Evolutionary conservation across 2,888 invertebrate species (phyloP).

Genomic region (Lutraria lutraria): DNA sequence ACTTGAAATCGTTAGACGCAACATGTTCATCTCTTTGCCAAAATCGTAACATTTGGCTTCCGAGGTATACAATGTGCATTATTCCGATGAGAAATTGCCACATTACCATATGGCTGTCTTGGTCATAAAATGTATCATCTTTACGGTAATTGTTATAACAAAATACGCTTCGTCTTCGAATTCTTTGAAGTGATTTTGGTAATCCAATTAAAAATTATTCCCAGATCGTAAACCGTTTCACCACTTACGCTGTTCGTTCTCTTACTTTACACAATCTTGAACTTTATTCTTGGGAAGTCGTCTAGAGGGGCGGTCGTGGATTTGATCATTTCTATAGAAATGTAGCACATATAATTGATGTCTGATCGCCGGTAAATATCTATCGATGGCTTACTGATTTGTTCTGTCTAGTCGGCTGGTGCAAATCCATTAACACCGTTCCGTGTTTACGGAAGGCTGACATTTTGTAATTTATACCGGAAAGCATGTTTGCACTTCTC

Average conservation of each 20-base stretch:
- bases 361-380: no score
- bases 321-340: no score
- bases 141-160: not conserved
- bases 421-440: no score
- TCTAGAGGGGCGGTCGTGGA: not conserved
- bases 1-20: not conserved
- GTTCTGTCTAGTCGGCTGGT: no score
- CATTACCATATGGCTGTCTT: not conserved
- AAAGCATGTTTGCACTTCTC: no score
- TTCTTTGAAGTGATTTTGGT: not conserved
- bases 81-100: not conserved
- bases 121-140: not conserved
- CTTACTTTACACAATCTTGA: not conserved
- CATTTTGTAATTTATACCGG: no score
- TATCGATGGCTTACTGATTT: no score
- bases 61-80: constrained; percentile 7
- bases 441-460: no score
- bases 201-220: not conserved
- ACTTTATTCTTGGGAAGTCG: not conserved
- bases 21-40: not conserved
- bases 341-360: no score
- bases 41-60: constrained; percentile 1
- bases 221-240: not conserved
- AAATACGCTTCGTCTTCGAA: not conserved
- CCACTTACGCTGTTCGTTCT: not conserved